phyloP scores from a whole-genome alignment of 2,113 vertebrate genomes.

The Lophotis ruficrista region DNA sequence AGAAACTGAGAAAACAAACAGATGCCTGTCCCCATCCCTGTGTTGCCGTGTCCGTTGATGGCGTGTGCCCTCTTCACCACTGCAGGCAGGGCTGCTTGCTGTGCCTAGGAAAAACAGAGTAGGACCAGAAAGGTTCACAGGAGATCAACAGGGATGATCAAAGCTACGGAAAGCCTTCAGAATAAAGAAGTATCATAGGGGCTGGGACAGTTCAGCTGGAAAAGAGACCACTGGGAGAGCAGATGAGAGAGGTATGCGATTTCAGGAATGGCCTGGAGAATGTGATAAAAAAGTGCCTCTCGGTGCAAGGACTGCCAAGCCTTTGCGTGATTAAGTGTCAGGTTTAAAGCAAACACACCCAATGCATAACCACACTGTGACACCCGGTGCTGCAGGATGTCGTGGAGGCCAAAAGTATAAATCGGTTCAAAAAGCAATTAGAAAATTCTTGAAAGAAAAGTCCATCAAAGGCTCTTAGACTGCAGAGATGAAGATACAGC shows the following conservation, averaged over 20 bases:
- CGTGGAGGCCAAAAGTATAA: neutral
- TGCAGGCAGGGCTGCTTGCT: neutral
- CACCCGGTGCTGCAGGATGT: neutral
- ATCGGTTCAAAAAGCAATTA: neutral
- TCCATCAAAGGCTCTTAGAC: conserved; percentile 8
- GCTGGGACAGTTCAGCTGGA: neutral
- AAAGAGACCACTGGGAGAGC: neutral
- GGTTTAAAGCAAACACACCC: conserved; percentile 26
- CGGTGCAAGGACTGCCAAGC: neutral
- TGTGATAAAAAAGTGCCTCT: neutral
- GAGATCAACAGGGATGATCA: neutral
- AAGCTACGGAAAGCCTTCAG: neutral
- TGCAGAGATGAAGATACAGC: conserved; percentile 1
- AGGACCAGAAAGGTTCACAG: neutral
- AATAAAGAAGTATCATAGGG: neutral
- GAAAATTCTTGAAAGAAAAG: conserved; percentile 14
- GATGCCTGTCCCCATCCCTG: neutral
- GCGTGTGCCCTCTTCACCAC: neutral
- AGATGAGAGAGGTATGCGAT: neutral
- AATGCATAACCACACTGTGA: neutral
- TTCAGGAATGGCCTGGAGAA: neutral
- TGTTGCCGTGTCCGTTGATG: neutral
- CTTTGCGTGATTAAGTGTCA: neutral
- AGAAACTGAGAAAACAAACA: neutral
- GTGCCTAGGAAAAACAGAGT: neutral